Percentiles rank a stretch among this genome's conserved stretches.
phyloP scores from a whole-genome alignment of 1,140 invertebrate species.

The Drosophila auraria region DNA sequence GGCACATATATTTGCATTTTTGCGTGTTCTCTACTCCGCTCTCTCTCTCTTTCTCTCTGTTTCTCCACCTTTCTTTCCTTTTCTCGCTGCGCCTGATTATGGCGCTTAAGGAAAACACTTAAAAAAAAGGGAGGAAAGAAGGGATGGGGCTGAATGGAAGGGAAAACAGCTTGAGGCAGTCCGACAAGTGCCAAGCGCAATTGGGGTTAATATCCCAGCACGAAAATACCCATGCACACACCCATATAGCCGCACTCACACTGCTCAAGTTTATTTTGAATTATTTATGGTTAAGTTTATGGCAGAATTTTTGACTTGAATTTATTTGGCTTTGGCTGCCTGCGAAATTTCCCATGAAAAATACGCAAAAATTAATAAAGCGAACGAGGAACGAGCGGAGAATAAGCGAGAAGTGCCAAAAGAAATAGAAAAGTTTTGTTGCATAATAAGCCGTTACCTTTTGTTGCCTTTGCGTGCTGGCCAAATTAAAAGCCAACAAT shows the following conservation, averaged over 20 bases:
- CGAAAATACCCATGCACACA: conserved; percentile 61
- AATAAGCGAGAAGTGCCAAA: conserved; percentile 53
- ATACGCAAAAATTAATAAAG: conserved; percentile 81
- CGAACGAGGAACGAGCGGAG: conserved; percentile 15
- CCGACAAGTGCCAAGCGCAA: conserved; percentile 76
- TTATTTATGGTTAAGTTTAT: conserved; percentile 83
- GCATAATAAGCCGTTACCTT: conserved; percentile 72
- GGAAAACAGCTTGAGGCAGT: conserved; percentile 38
- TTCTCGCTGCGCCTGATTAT: conserved; percentile 79
- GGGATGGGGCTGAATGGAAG: conserved; percentile 2
- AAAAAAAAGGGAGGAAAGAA: conserved; percentile 46
- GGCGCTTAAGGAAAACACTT: conserved; percentile 83
- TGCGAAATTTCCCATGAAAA: conserved; percentile 65
- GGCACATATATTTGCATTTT: conserved; percentile 75
- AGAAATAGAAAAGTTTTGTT: conserved; percentile 66
- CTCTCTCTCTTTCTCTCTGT: conserved; percentile 22
- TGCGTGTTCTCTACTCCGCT: conserved; percentile 74
- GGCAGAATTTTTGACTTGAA: conserved; percentile 79
- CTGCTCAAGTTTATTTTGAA: conserved; percentile 67
- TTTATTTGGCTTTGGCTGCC: conserved; percentile 65
- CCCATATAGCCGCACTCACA: conserved; percentile 27
- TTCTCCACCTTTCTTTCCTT: conserved; percentile 2
- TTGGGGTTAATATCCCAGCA: conserved; percentile 83
- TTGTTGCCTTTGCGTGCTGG: conserved; percentile 69
- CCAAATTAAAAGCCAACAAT: conserved; percentile 82